A percentile compares a stretch with the other conserved stretches of the same genome.
Evolutionary conservation across 2,797 vertebrate species (phyloP).

Genomic region (Linurgus olivaceus): DNA sequence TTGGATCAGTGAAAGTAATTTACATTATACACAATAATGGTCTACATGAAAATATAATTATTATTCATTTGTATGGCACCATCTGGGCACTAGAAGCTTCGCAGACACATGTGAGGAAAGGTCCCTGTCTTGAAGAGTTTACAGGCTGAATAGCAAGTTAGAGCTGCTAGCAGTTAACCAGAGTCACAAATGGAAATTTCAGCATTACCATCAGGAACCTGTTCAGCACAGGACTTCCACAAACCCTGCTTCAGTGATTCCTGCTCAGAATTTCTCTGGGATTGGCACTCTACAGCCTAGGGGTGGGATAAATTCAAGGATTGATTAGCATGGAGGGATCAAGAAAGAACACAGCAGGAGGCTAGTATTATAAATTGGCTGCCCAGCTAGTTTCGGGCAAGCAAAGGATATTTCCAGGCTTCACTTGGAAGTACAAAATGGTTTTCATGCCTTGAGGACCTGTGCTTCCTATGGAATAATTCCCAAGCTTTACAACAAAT

Average conservation of each 20-base stretch:
- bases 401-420: not conserved
- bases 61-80: slow-evolving; percentile 42
- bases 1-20: slow-evolving; percentile 63
- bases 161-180: not conserved
- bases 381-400: not conserved
- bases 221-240: not conserved
- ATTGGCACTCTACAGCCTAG: not conserved
- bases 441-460: not conserved
- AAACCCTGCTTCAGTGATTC: not conserved
- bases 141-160: not conserved
- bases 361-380: not conserved
- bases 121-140: slow-evolving; percentile 10
- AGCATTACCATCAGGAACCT: not conserved
- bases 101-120: slow-evolving; percentile 4
- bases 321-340: not conserved
- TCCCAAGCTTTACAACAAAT: not conserved
- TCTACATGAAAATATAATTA: slow-evolving; percentile 54
- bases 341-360: not conserved
- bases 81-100: slow-evolving; percentile 49
- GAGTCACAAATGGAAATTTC: not conserved
- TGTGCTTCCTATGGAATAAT: not conserved
- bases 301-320: not conserved
- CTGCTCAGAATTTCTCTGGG: not conserved
- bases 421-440: not conserved
- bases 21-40: slow-evolving; percentile 44